phyloP scores from a whole-genome alignment of 2,113 vertebrate species.

The Pelodiscus sinensis region DNA sequence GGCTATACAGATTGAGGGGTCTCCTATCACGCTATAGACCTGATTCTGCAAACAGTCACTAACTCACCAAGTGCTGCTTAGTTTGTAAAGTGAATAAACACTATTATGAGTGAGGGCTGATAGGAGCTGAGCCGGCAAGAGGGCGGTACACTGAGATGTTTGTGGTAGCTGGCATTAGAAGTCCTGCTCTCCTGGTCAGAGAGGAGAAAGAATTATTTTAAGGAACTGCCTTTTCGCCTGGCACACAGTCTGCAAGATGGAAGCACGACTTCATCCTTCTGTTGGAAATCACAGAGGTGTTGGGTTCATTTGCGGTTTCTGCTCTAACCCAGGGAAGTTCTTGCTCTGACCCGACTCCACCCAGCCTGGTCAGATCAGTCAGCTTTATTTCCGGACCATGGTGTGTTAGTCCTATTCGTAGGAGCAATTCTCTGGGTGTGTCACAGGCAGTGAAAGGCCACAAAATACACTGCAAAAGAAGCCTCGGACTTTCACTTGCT shows the following conservation, averaged over 20 bases:
- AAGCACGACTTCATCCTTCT: neutral
- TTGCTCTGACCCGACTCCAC: neutral
- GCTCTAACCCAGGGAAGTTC: neutral
- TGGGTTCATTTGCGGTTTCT: neutral
- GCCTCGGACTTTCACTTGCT: constrained; percentile 24
- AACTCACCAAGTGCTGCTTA: neutral
- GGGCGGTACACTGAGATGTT: neutral
- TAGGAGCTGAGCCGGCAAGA: neutral
- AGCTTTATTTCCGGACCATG: neutral
- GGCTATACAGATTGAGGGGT: neutral
- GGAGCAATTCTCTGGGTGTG: neutral
- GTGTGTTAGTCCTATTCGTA: constrained; percentile 2
- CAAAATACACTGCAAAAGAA: constrained; percentile 17
- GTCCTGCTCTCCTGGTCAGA: neutral
- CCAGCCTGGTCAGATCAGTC: neutral
- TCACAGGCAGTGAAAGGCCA: neutral
- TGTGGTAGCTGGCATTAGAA: neutral
- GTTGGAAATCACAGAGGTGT: neutral
- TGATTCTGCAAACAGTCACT: neutral
- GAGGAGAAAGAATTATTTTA: no score
- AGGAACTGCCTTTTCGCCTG: no score
- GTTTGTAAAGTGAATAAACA: neutral
- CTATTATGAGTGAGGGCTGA: neutral
- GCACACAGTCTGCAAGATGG: no score
- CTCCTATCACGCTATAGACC: neutral